Evolutionary conservation across 2,888 invertebrate species (phyloP).

Genomic region (Cryptocheilus praepositus): DNA sequence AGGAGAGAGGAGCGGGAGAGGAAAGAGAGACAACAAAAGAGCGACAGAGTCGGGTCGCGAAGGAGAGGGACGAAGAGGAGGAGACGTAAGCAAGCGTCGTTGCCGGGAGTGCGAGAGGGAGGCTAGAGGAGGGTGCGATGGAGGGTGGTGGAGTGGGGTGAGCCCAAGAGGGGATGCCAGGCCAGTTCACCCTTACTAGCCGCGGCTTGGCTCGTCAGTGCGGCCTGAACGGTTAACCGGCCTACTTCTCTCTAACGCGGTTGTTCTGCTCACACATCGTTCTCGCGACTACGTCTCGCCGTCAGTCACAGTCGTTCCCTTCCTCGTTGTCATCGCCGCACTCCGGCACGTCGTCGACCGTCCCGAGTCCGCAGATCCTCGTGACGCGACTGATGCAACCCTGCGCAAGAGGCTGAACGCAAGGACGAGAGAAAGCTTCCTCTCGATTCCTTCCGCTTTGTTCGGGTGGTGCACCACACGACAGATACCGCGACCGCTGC

Average conservation of each 20-base stretch:
- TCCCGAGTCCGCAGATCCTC: too few relatives aligned
- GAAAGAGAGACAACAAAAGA: conserved; percentile 27
- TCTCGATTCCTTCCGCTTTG: too few relatives aligned
- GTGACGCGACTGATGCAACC: conserved; percentile 1
- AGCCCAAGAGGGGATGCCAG: conserved; percentile 59
- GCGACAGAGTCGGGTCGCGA: neutral
- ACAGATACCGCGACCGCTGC: too few relatives aligned
- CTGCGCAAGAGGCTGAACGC: conserved; percentile 24
- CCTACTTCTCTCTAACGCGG: conserved; percentile 62
- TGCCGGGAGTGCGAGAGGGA: conserved; percentile 36
- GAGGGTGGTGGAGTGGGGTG: conserved; percentile 55
- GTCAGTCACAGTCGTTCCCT: conserved; percentile 7
- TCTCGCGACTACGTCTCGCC: conserved; percentile 8
- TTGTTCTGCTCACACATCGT: conserved; percentile 10
- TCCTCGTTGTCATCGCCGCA: neutral
- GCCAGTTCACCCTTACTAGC: conserved; percentile 65
- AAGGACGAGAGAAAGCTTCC: conserved; percentile 11
- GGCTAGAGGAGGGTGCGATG: conserved; percentile 46
- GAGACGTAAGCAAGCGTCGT: conserved; percentile 9
- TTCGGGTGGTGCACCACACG: too few relatives aligned
- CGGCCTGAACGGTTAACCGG: conserved; percentile 74
- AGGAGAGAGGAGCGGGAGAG: conserved; percentile 28
- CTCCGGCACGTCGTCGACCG: neutral
- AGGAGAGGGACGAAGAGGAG: conserved; percentile 12
- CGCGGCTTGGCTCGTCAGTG: conserved; percentile 67